Conservation (phyloP, 2,888 invertebrate genomes). For the Gordius sp. region DNA sequence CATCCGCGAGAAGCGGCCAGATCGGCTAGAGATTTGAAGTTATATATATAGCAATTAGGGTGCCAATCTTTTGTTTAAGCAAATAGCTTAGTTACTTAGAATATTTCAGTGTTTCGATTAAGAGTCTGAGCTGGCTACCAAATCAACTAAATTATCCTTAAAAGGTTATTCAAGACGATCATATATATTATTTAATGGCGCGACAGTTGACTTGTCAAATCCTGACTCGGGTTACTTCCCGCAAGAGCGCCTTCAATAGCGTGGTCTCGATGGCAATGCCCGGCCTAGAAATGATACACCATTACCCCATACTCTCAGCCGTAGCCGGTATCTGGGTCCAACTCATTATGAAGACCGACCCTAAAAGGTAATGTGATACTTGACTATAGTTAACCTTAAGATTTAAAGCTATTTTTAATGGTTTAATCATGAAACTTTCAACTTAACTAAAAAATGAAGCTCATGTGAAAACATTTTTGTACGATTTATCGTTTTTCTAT, state of each 20-base stretch:
- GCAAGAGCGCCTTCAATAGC: conserved; percentile 42
- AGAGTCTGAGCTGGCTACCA: too few relatives aligned
- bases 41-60: too few relatives aligned
- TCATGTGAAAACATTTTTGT: too few relatives aligned
- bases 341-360: conserved; percentile 31
- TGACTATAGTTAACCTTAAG: background rate
- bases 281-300: conserved; percentile 38
- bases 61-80: too few relatives aligned
- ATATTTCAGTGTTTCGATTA: background rate
- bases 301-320: conserved; percentile 41
- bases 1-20: too few relatives aligned
- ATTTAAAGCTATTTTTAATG: background rate
- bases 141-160: too few relatives aligned
- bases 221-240: conserved; percentile 45
- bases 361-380: conserved; percentile 22
- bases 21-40: too few relatives aligned
- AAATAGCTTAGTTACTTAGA: background rate
- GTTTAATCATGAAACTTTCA: too few relatives aligned
- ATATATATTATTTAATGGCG: conserved; percentile 1
- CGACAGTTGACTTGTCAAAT: conserved; percentile 48
- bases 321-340: conserved; percentile 30
- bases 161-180: background rate
- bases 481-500: too few relatives aligned
- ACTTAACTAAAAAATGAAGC: too few relatives aligned
- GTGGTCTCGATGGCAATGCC: conserved; percentile 38